These are phyloP conservation scores for Australoheros facetus DNA, from an alignment of 2,797 vertebrate species.

Conservation along the genomic window DNA sequence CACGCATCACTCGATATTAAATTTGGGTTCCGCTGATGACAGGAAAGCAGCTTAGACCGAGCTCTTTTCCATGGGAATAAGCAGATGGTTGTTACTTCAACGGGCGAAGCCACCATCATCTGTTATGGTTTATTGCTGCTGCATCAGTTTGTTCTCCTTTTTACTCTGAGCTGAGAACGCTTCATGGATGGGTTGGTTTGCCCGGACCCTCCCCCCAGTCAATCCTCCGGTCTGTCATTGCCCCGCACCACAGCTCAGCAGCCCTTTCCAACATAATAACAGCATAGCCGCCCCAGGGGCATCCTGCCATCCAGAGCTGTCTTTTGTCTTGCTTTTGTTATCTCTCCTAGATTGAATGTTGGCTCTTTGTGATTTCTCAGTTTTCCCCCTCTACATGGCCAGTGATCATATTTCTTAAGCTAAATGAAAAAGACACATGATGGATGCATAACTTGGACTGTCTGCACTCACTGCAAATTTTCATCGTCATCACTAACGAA, in stretches of 20 bases:
- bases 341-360: slow-evolving; percentile 66
- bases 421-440: slow-evolving; percentile 43
- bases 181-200: slow-evolving; percentile 56
- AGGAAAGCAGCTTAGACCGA: slow-evolving; percentile 27
- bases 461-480: not conserved
- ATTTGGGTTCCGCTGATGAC: slow-evolving; percentile 40
- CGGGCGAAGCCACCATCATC: slow-evolving; percentile 44
- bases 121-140: slow-evolving; percentile 8
- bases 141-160: slow-evolving; percentile 24
- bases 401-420: slow-evolving; percentile 58
- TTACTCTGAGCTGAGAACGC: slow-evolving; percentile 36
- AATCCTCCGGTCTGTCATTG: slow-evolving; percentile 73
- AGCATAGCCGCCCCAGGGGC: slow-evolving; percentile 67
- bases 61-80: slow-evolving; percentile 49
- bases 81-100: slow-evolving; percentile 46
- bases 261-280: slow-evolving; percentile 77
- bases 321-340: slow-evolving; percentile 71
- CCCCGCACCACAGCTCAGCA: slow-evolving; percentile 67
- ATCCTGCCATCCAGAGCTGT: slow-evolving; percentile 67
- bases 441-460: slow-evolving; percentile 1
- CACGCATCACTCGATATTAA: slow-evolving; percentile 16
- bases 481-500: slow-evolving; percentile 8
- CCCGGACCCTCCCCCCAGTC: slow-evolving; percentile 66
- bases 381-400: slow-evolving; percentile 43
- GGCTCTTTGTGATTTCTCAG: slow-evolving; percentile 58